Conservation (phyloP, 2,888 invertebrate species). For the Thelaira solivaga region DNA sequence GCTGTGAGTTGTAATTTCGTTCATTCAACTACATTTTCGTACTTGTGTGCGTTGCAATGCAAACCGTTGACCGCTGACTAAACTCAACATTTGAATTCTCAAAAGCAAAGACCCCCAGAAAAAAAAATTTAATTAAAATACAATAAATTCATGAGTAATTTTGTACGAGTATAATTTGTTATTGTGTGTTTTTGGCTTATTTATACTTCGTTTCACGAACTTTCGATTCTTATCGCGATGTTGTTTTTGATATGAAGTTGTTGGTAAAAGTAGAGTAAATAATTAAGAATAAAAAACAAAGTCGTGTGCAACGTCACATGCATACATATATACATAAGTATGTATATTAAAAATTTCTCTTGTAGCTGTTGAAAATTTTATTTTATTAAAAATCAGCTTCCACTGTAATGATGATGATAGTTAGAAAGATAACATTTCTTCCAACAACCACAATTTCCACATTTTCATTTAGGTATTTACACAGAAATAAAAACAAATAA, state of each 20-base stretch:
- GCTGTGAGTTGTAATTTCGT: too few species aligned
- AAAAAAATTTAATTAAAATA: not conserved
- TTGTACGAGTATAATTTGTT: not conserved
- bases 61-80: not conserved
- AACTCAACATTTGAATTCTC: not conserved
- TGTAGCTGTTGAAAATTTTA: too few species aligned
- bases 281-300: not conserved
- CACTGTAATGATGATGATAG: too few species aligned
- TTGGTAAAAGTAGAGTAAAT: not conserved
- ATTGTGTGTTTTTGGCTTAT: not conserved
- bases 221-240: slow-evolving; percentile 13
- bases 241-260: slow-evolving; percentile 23
- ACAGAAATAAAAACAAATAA: too few species aligned
- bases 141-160: not conserved
- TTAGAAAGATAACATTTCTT: too few species aligned
- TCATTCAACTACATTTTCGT: too few species aligned
- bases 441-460: slow-evolving; percentile 6
- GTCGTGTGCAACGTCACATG: slow-evolving; percentile 22
- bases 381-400: too few species aligned
- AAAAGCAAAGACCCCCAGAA: not conserved
- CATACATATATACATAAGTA: not conserved
- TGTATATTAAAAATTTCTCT: too few species aligned
- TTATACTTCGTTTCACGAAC: slow-evolving; percentile 1
- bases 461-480: not conserved
- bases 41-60: too few species aligned